These are phyloP conservation scores for Falco concolor DNA, from an alignment of 2,797 vertebrate genomes.

Conservation along the genomic window DNA sequence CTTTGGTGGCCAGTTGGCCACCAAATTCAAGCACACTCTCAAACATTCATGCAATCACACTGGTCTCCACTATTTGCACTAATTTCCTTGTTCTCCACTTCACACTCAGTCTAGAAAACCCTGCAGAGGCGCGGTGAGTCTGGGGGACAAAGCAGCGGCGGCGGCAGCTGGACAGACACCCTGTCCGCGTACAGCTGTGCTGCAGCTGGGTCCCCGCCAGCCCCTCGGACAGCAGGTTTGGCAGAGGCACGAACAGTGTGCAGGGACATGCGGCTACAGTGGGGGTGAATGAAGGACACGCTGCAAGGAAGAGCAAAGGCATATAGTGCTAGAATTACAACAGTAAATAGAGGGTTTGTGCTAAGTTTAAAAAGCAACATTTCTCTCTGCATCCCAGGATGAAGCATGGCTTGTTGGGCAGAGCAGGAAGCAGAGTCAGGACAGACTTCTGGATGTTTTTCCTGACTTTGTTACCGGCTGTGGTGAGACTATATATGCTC, in stretches of 20 bases:
- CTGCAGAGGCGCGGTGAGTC: background rate
- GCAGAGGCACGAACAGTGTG: fast-evolving
- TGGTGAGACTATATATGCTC: background rate
- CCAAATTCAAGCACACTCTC: background rate
- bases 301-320: background rate
- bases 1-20: background rate
- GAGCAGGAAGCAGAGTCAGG: background rate
- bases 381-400: background rate
- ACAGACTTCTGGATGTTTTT: background rate
- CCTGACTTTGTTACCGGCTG: background rate
- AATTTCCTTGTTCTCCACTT: background rate
- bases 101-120: background rate
- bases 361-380: background rate
- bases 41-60: background rate
- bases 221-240: background rate
- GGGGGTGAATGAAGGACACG: background rate
- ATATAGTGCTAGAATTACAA: background rate
- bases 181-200: fast-evolving
- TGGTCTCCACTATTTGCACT: background rate
- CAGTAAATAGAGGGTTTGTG: background rate
- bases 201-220: fast-evolving
- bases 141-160: background rate
- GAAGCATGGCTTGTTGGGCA: background rate
- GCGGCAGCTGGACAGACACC: background rate
- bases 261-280: fast-evolving